Percentiles rank a stretch among this genome's conserved stretches.
phyloP scores from a whole-genome alignment of 1,140 invertebrate genomes.

The Drosophila nebulosa region DNA sequence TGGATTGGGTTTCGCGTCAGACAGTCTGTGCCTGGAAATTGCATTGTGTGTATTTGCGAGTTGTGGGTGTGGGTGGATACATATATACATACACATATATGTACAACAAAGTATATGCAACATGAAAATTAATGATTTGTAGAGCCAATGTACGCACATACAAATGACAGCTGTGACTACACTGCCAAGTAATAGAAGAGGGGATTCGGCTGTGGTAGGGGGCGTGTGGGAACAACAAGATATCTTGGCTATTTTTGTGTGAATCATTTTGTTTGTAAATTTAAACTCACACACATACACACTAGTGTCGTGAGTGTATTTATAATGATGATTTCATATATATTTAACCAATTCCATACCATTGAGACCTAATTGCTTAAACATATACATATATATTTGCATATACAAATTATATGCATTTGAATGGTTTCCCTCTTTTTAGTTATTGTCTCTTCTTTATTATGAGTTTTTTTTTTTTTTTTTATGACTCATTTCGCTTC shows the following conservation, averaged over 20 bases:
- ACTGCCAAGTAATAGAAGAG: not conserved
- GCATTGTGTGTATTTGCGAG: not conserved
- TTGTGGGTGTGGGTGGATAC: not conserved
- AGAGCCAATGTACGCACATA: conserved; percentile 1
- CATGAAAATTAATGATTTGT: conserved; percentile 12
- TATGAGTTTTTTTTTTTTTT: conserved; percentile 8
- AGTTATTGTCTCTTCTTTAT: conserved; percentile 11
- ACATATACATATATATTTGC: conserved; percentile 6
- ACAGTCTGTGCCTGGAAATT: not conserved
- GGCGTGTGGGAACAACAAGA: conserved; percentile 7
- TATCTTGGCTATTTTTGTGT: conserved; percentile 68
- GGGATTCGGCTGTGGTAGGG: not conserved
- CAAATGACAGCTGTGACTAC: conserved; percentile 62
- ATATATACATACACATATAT: not conserved
- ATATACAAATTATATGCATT: conserved; percentile 32
- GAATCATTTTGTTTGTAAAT: conserved; percentile 76
- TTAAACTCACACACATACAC: conserved; percentile 45
- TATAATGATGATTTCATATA: conserved; percentile 69
- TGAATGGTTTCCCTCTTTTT: conserved; percentile 14
- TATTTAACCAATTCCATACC: conserved; percentile 34
- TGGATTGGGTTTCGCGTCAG: not conserved
- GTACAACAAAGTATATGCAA: not conserved
- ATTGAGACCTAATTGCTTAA: not conserved
- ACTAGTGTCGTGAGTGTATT: conserved; percentile 39
- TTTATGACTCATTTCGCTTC: conserved; percentile 52